Evolutionary conservation across 2,113 vertebrate species (phyloP), one percentile per base, ranked within the genome.

Genomic region (Forbesichthys papilliferus): DNA sequence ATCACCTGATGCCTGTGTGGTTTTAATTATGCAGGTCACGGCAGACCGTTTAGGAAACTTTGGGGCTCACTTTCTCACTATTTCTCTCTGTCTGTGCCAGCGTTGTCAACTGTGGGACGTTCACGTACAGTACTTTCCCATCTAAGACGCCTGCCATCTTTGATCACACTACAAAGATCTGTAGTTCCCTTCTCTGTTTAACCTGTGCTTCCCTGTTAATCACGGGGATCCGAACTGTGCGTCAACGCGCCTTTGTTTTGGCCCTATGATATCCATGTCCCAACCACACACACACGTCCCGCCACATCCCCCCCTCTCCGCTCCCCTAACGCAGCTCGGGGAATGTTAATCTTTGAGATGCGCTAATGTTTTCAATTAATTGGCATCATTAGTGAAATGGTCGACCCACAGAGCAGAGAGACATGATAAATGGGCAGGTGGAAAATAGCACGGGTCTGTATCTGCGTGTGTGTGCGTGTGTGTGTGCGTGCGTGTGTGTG

Each of bases 301-400:
- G 52, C 59, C 46, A 49, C 55, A 60, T 69, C 64, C 48, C 48
- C 34, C 51, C 67, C 49, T 36, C 70, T 16, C 51, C 48, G 55
- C 57, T 55, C 48, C 65, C 66, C 67, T 57, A 54, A 58, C 20
- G 56, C 53, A 58, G 60, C 67, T 63, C 36, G 18, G 70, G 62
- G 80, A 89, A 88, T 89, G 84, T 85, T 88, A 87, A 90, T 92
- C 86, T 87, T 77, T 68, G 66, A 82, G 77, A 87, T 82, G 80
- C 79, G 73, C 72, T 77, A 81, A 82, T 89, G 87, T 88, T 91
- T 90, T 85, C 78, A 84, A 88, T 91, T 92, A 93, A 91, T 87
- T 88, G 90, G 86, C 85, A 77, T 92, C 90, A 90, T 93, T 91
- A 92, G 88, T 61, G 77, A 84, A 88, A 83, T 71, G 51, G 82